Evolutionary conservation across 2,888 invertebrate genomes (phyloP).

Genomic region (Fragum whitleyi): DNA sequence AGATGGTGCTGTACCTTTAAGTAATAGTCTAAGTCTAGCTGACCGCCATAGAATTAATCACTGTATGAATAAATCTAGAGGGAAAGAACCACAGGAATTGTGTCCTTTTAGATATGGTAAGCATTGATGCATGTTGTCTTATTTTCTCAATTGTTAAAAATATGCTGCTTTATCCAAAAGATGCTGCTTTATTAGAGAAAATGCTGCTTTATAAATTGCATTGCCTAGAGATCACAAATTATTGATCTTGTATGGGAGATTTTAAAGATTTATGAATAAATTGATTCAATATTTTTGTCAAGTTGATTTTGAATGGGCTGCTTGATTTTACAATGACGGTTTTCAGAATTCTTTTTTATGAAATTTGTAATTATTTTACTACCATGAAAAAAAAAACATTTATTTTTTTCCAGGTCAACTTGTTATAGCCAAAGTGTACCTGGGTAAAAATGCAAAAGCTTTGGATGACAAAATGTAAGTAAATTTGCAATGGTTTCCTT

Average conservation of each 20-base stretch:
- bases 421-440: constrained; percentile 81
- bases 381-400: too few relatives aligned
- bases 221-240: too few relatives aligned
- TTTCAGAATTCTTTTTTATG: too few relatives aligned
- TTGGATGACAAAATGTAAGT: constrained; percentile 79
- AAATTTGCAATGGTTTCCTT: neutral
- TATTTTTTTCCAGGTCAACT: constrained; percentile 80
- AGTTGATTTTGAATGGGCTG: too few relatives aligned
- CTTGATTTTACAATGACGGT: too few relatives aligned
- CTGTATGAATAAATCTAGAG: constrained; percentile 66
- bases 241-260: too few relatives aligned
- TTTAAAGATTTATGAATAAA: too few relatives aligned
- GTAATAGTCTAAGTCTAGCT: constrained; percentile 84
- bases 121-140: too few relatives aligned
- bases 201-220: neutral
- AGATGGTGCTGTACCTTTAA: constrained; percentile 82
- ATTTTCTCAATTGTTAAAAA: too few relatives aligned
- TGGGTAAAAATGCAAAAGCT: constrained; percentile 80
- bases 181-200: neutral
- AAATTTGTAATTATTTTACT: too few relatives aligned
- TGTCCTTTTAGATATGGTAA: constrained; percentile 83
- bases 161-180: too few relatives aligned
- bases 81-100: constrained; percentile 69
- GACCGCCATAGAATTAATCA: constrained; percentile 81
- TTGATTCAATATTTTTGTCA: too few relatives aligned